phyloP scores from a whole-genome alignment of 2,888 invertebrate genomes.

The Itoplectis maculator region DNA sequence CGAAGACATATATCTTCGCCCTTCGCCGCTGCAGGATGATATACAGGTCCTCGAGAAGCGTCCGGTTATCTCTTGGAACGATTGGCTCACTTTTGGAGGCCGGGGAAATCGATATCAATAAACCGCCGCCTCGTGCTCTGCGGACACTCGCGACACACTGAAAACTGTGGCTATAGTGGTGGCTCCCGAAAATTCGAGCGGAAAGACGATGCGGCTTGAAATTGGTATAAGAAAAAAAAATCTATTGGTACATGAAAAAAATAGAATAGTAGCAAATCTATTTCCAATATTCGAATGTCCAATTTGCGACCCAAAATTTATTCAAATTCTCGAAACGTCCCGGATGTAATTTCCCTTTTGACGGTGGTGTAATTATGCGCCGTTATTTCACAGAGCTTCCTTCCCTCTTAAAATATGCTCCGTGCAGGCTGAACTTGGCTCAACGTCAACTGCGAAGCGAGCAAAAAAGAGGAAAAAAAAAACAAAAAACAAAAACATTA shows the following conservation, averaged over 20 bases:
- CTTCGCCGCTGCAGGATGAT: no score
- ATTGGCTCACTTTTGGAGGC: slow-evolving; percentile 45
- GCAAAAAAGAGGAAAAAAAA: no score
- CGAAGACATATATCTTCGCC: slow-evolving; percentile 6
- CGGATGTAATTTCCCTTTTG: neutral
- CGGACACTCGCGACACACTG: neutral
- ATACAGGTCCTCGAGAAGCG: slow-evolving; percentile 17
- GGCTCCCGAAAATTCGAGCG: neutral
- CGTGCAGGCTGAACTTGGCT: neutral
- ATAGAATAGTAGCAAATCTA: no score
- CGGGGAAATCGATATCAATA: slow-evolving; percentile 58
- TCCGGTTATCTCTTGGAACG: slow-evolving; percentile 28
- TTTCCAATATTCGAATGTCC: no score
- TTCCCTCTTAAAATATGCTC: neutral
- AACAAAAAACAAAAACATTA: no score
- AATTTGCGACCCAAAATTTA: no score
- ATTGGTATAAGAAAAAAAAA: no score
- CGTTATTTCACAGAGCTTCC: neutral
- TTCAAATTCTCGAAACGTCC: neutral
- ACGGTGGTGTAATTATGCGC: neutral
- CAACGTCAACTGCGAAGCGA: neutral
- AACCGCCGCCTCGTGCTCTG: neutral
- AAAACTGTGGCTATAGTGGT: slow-evolving; percentile 2
- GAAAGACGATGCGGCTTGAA: neutral
- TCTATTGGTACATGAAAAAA: no score